Base-by-base conservation (phyloP, 2,797 vertebrate species). In the Trichosurus vulpecula region DNA sequence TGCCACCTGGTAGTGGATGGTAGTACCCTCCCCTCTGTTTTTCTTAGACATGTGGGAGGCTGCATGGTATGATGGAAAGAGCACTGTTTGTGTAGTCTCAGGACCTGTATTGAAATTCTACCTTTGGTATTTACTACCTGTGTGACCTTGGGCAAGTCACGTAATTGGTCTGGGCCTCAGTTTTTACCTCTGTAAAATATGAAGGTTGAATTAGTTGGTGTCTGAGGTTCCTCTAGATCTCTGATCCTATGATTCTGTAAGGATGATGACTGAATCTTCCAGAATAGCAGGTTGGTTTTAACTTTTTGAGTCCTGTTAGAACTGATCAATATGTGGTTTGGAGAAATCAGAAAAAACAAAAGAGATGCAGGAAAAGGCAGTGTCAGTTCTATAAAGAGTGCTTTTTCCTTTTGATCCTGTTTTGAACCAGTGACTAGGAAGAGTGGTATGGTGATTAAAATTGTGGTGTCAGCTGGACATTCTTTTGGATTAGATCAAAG, bases 281-380 rank as follows among this genome's bases (percentile, higher is more conserved):
- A 93, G 94, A 94, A 95, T 94, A 94, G 91, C 47, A 91, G 66
- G 95, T 96, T 97, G 96, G 95, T 96, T 97, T 96, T 97, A 95
- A 96, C 74, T 95, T 94, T 54, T 54, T 3, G 66, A 90, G 74
- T 54, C 91, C 87, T 57, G 2, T 41, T 95, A 66, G 29, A 95
- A 81, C n/a, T 56, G 52, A 91, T 96, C 56, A 93, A 94, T 97
- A 93, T 91, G 95, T 92, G 91, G 93, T 93, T 95, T 95, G 54
- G 87, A 93, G 95, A 97, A 97, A 96, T 92, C 91, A 94, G 94
- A 47, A 35, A 95, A 94, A 74, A 74, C 13, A 74, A 8, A 25
- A 74, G 91, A 51, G 94, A 92, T 93, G 57, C 56, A 94, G 96
- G 94, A 96, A 94, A 92, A 91, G 61, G 81, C 91, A 92, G 92